Conservation (phyloP, 92 coral and sea anemone species). For the Siderastrea siderea region DNA sequence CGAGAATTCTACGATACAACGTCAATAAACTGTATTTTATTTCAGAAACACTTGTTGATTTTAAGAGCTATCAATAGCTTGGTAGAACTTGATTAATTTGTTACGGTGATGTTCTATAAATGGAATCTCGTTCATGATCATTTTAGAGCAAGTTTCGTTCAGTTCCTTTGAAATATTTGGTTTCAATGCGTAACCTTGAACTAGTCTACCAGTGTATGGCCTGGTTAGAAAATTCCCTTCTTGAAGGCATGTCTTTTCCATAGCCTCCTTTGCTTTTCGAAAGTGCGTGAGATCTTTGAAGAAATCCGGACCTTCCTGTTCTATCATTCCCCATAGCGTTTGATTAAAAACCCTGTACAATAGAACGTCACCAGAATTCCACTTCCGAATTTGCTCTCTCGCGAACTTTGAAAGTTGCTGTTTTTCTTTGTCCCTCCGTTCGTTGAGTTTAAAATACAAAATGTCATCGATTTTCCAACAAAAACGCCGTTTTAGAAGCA, state of each 20-base stretch:
- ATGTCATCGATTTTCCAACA: conserved; percentile 79
- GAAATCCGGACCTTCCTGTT: conserved; percentile 69
- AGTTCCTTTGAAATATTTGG: conserved; percentile 29
- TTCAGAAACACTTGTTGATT: neutral
- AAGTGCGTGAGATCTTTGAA: conserved; percentile 64
- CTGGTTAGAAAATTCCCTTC: conserved; percentile 36
- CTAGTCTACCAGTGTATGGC: conserved; percentile 35
- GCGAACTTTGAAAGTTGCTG: conserved; percentile 26
- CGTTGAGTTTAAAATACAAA: conserved; percentile 78
- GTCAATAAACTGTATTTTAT: too few species aligned
- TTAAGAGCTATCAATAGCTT: conserved; percentile 19
- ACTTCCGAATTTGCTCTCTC: conserved; percentile 41
- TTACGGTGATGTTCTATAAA: conserved; percentile 17
- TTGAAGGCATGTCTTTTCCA: conserved; percentile 2
- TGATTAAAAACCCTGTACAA: conserved; percentile 70
- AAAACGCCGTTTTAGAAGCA: conserved; percentile 75
- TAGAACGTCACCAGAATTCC: conserved; percentile 76
- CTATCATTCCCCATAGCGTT: conserved; percentile 74
- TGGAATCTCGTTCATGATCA: conserved; percentile 47
- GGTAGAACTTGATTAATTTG: conserved; percentile 8
- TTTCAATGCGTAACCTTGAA: conserved; percentile 33
- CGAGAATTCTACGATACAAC: too few species aligned
- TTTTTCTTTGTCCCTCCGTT: conserved; percentile 30
- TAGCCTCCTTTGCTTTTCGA: conserved; percentile 29
- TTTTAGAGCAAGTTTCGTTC: conserved; percentile 19